phyloP scores from a whole-genome alignment of 2,797 vertebrate species.

The Enteromius viviparus region DNA sequence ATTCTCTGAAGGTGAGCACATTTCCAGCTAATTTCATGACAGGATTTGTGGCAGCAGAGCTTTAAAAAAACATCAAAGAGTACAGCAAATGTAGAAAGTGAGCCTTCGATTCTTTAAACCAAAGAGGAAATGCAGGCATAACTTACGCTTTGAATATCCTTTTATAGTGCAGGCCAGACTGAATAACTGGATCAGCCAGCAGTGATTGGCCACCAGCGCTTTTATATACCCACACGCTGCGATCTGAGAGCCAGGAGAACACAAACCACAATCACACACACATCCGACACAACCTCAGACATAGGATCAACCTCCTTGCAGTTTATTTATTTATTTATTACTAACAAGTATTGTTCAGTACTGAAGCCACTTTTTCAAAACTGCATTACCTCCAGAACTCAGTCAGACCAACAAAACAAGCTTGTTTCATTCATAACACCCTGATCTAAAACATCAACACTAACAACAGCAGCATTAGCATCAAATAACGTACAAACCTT shows the following conservation, averaged over 20 bases:
- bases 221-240: conserved; percentile 93
- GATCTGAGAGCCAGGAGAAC: conserved; percentile 75
- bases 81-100: not conserved
- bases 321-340: too few relatives aligned
- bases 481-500: not conserved
- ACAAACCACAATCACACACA: not conserved
- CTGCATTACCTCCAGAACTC: not conserved
- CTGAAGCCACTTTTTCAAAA: too few relatives aligned
- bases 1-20: not conserved
- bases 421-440: not conserved
- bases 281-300: not conserved
- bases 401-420: not conserved
- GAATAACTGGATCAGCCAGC: conserved; percentile 94
- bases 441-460: not conserved
- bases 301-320: not conserved
- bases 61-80: not conserved
- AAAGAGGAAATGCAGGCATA: conserved; percentile 15
- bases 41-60: not conserved
- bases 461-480: not conserved
- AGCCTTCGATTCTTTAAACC: not conserved
- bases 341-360: too few relatives aligned
- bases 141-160: conserved; percentile 91
- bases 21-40: not conserved
- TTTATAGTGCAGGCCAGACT: conserved; percentile 94
- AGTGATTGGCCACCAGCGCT: conserved; percentile 85